Evolutionary conservation across 2,797 vertebrate genomes (phyloP).

Genomic region (Argyrosomus regius): DNA sequence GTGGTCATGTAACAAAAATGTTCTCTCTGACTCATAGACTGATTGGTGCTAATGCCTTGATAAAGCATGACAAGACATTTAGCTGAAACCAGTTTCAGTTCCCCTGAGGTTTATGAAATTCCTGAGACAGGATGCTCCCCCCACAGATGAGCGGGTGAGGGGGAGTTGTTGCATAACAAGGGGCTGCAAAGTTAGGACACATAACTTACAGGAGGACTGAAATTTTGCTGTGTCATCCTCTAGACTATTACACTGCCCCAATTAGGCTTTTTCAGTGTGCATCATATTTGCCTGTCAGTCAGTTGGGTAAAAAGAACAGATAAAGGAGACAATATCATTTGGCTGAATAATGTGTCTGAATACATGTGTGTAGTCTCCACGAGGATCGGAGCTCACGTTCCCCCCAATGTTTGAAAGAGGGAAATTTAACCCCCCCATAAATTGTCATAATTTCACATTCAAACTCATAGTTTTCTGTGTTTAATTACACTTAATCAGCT

Average conservation of each 20-base stretch:
- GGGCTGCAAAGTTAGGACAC: not conserved
- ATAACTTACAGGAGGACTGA: not conserved
- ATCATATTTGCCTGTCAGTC: not conserved
- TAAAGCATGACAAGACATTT: not conserved
- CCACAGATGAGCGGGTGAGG: not conserved
- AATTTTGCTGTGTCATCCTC: not conserved
- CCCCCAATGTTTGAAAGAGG: too few species aligned
- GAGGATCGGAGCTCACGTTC: too few species aligned
- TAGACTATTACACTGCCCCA: not conserved
- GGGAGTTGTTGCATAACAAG: constrained; percentile 16
- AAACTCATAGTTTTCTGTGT: too few species aligned
- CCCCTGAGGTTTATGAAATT: not conserved
- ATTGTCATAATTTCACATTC: too few species aligned
- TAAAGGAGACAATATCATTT: not conserved
- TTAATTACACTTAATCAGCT: too few species aligned
- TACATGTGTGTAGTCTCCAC: not conserved
- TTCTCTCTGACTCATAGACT: not conserved
- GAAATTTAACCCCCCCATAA: too few species aligned
- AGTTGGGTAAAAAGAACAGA: not conserved
- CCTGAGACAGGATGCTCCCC: not conserved
- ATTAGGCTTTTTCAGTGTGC: not conserved
- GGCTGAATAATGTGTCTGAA: not conserved
- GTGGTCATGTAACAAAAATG: not conserved
- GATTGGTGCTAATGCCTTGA: rapidly evolving
- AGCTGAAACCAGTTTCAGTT: not conserved